Percentiles rank a stretch among this genome's conserved stretches.
Evolutionary conservation across 1,140 invertebrate genomes (phyloP).

Genomic region (Megalopta genalis): DNA sequence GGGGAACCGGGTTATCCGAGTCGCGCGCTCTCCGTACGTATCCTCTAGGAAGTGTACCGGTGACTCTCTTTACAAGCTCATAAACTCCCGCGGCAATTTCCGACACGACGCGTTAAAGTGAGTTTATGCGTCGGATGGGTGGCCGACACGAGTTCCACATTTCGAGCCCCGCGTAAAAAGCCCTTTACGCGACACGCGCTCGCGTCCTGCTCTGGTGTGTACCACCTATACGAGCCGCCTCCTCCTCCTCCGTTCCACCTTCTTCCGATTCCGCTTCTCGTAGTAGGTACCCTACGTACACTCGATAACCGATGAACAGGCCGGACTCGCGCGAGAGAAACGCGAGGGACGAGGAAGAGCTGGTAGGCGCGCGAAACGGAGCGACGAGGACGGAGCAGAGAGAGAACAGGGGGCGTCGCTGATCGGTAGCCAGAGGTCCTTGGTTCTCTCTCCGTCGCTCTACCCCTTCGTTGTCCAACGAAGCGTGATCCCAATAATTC

Average conservation of each 20-base stretch:
- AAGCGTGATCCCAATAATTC: slow-evolving; percentile 61
- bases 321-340: too few species aligned
- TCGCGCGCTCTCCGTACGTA: slow-evolving; percentile 12
- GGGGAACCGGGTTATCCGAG: slow-evolving; percentile 5
- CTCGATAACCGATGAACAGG: slow-evolving; percentile 27
- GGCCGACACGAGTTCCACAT: slow-evolving; percentile 45
- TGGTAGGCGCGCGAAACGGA: not conserved
- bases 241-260: too few species aligned
- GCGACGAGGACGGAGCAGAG: not conserved
- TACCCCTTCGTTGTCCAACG: slow-evolving; percentile 32
- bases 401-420: slow-evolving; percentile 36
- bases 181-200: slow-evolving; percentile 32
- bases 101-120: slow-evolving; percentile 35
- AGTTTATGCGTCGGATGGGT: slow-evolving; percentile 40
- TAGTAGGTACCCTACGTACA: not conserved
- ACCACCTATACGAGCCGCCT: too few species aligned
- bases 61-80: slow-evolving; percentile 37
- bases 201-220: not conserved
- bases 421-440: slow-evolving; percentile 59
- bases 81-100: slow-evolving; percentile 44
- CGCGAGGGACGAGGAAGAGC: not conserved
- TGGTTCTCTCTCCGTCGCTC: slow-evolving; percentile 24
- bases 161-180: slow-evolving; percentile 35
- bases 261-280: slow-evolving; percentile 5
- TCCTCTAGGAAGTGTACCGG: slow-evolving; percentile 41